Base-by-base conservation (phyloP, 1,140 invertebrate species). In the Macrocentrus cingulum region DNA sequence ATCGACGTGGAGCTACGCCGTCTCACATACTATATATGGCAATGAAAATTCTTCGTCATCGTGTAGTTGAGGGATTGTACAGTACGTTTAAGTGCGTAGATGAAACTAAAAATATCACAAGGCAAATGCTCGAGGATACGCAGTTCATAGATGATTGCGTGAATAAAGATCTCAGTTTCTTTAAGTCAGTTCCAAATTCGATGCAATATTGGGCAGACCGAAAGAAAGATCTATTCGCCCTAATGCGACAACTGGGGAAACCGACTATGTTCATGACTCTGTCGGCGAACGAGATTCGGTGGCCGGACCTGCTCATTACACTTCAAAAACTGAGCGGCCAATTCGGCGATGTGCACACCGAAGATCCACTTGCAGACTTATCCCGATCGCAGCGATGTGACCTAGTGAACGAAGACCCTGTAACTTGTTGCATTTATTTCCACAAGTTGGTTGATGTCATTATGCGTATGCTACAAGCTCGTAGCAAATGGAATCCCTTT, bases 151-250 rank as follows among this genome's bases (percentile, higher is more conserved):
- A 62, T 15, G 16, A 48, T 19, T 67, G 58, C 36, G 41, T 63
- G 25, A 50, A 64, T 44, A 56, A 20, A 2, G 64, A 64, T 61
- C 44, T 64, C 1, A 46, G 59, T 5, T 66, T 66, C 37, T 18
- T 66, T 8, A 51, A 44, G 11, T 54, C 53, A 15, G 52, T 64
- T 16, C 59, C 53, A 4, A 64, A 64, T 48, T 61, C 60, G 36
- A 48, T 41, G 3, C 52, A 36, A 1, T 39, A 39, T 15, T 39
- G 37, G 37, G 37, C n/a, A 39, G 5, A 11, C 1, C 39, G 60
- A 9, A 76, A 79, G 66, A 66, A 61, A 61, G 75, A 78, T 61
- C 58, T 80, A n/a, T 77, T 80, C 54, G 69, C 67, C 4, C 69
- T 69, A 63, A 64, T 70, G 16, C 18, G 67, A 36, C 69, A 72